Percentiles rank a stretch among this genome's conserved stretches.
phyloP scores from a whole-genome alignment of 2,113 vertebrate species.

The Sciurus niger region DNA sequence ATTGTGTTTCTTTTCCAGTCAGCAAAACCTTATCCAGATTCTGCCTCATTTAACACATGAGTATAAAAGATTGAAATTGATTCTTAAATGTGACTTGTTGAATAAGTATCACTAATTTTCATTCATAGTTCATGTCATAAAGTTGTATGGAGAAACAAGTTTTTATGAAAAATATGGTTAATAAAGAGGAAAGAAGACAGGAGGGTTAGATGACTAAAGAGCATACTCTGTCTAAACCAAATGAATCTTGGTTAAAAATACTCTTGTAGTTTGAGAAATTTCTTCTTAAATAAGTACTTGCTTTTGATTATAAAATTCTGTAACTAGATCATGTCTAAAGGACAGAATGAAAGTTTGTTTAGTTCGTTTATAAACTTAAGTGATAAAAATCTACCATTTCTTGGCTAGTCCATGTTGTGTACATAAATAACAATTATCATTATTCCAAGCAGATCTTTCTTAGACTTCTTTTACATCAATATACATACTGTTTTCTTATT shows the following conservation, averaged over 20 bases:
- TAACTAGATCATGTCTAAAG: neutral
- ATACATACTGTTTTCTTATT: neutral
- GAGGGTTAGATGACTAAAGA: constrained; percentile 3
- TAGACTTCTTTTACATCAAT: neutral
- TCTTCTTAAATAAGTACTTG: constrained; percentile 23
- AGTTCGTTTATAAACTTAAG: neutral
- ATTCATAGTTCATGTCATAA: constrained; percentile 47
- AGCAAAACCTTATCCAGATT: constrained; percentile 48
- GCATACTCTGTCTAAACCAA: neutral
- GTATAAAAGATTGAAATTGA: neutral
- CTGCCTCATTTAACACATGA: constrained; percentile 26
- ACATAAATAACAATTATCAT: neutral
- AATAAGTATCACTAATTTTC: constrained; percentile 40
- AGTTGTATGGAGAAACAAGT: constrained; percentile 20
- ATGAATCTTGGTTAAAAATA: constrained; percentile 6
- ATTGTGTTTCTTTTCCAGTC: neutral
- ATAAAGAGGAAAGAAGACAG: neutral
- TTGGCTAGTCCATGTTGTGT: neutral
- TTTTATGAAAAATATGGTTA: constrained; percentile 52
- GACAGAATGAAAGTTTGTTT: neutral
- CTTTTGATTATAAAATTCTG: constrained; percentile 33
- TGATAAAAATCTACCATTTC: constrained; percentile 9
- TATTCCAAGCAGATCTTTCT: neutral
- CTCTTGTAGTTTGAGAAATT: neutral
- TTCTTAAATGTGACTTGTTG: constrained; percentile 49